Evolutionary conservation across 2,888 invertebrate genomes (phyloP).

Genomic region (Zaprionus obscuricornis): DNA sequence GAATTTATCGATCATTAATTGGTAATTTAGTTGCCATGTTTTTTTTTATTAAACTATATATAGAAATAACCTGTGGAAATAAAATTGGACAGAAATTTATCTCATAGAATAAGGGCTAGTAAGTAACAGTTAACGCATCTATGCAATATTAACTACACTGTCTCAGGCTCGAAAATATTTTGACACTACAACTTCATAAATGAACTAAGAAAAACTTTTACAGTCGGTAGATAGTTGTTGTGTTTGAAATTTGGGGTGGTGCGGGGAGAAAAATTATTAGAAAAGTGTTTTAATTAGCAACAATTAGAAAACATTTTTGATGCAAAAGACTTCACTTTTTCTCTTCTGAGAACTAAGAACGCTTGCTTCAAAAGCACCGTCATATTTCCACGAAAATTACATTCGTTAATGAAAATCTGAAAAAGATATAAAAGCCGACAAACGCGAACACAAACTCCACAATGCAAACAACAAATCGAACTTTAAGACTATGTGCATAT

Average conservation of each 20-base stretch:
- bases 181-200: constrained; percentile 45
- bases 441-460: constrained; percentile 39
- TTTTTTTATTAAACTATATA: constrained; percentile 6
- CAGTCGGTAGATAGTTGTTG: no score
- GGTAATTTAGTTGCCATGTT: constrained; percentile 60
- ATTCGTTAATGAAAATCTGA: constrained; percentile 64
- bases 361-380: constrained; percentile 65
- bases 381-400: constrained; percentile 61
- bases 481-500: constrained; percentile 54
- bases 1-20: constrained; percentile 65
- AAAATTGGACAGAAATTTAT: no score
- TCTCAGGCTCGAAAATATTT: no score
- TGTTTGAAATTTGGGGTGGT: constrained; percentile 36
- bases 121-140: no score
- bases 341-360: constrained; percentile 48
- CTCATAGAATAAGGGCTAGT: no score
- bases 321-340: constrained; percentile 39
- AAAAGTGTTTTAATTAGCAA: constrained; percentile 59
- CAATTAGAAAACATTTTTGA: constrained; percentile 10
- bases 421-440: constrained; percentile 36
- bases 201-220: no score
- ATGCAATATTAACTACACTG: no score
- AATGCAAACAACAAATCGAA: constrained; percentile 61
- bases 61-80: no score
- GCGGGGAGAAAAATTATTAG: constrained; percentile 18